Base-by-base conservation (phyloP, 2,888 invertebrate genomes). In the Julus scanicus region DNA sequence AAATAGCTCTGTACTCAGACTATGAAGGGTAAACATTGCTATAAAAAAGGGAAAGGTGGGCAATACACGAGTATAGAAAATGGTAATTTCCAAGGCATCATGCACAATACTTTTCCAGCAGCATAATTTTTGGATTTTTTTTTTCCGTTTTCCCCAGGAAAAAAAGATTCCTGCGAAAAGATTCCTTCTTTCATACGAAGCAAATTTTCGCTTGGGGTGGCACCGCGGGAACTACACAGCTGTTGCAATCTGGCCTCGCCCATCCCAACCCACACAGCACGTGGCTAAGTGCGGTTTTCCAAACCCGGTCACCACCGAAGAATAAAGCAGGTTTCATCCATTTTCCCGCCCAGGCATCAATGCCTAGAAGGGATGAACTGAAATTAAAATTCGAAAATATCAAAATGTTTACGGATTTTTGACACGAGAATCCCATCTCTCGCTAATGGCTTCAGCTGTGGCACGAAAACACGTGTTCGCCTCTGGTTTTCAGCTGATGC, bases 361-460 rank as follows among this genome's bases (percentile, higher is more conserved):
- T 53, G 53, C 53, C 11, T 53, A 15, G 53, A 53, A 11, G 53
- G 53, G 53, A 53, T 5, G 48, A n/a, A 11, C 1, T n/a, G 20
- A 71, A 71, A 71, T 71, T 71, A 71, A 71, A 53, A 71, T 20
- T 20, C n/a, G 71, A 5, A 29, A 71, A 71, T 63, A 71, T 20
- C 20, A n/a, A 71, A 71, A 71, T 71, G n/a, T 71, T 71, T 71
- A 71, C 71, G 71, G 0, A 71, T 71, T 71, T 29, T 4, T 71
- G 71, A 71, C 71, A n/a, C 20, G 71, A 20, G 20, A 71, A 71
- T 20, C 71, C 71, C 71, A 71, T n/a, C n/a, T 71, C 71, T 71
- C 71, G 71, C 71, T 71, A 71, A 71, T 71, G 71, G 71, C 29
- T 71, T 71, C 71, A 63, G 63, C 63, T 63, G 63, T n/a, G 13